These are phyloP conservation scores for Rhinoptilus africanus DNA, from an alignment of 2,113 vertebrate genomes.

Conservation along the genomic window DNA sequence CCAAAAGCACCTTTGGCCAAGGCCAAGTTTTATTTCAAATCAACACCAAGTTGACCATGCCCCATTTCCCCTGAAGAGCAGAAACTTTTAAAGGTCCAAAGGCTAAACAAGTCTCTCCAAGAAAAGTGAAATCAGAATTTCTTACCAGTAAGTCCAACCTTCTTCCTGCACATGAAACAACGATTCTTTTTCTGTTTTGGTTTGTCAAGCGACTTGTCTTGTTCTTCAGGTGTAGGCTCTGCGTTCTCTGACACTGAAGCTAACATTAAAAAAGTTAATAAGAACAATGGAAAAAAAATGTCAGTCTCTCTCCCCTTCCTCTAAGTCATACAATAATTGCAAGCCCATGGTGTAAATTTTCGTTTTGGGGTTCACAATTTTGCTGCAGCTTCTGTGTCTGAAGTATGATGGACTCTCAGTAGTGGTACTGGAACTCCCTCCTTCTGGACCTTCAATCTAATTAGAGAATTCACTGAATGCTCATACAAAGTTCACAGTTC, in stretches of 20 bases:
- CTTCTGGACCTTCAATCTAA: neutral
- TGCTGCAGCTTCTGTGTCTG: neutral
- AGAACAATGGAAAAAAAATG: neutral
- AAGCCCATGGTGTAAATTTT: neutral
- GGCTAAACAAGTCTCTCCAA: neutral
- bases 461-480: neutral
- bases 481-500: neutral
- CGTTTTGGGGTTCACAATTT: neutral
- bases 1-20: neutral
- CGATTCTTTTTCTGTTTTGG: conserved; percentile 88
- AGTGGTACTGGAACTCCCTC: neutral
- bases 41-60: neutral
- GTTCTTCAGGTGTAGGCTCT: conserved; percentile 76
- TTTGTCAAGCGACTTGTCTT: conserved; percentile 79
- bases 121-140: neutral
- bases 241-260: conserved; percentile 74
- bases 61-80: neutral
- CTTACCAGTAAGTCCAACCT: conserved; percentile 89
- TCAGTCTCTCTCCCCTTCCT: neutral
- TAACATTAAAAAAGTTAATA: conserved; percentile 36
- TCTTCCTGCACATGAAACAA: conserved; percentile 89
- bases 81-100: neutral
- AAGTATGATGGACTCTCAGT: neutral
- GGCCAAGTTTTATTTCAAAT: neutral
- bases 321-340: neutral